phyloP scores from a whole-genome alignment of 2,113 vertebrate species.

The Colinus virginianus region DNA sequence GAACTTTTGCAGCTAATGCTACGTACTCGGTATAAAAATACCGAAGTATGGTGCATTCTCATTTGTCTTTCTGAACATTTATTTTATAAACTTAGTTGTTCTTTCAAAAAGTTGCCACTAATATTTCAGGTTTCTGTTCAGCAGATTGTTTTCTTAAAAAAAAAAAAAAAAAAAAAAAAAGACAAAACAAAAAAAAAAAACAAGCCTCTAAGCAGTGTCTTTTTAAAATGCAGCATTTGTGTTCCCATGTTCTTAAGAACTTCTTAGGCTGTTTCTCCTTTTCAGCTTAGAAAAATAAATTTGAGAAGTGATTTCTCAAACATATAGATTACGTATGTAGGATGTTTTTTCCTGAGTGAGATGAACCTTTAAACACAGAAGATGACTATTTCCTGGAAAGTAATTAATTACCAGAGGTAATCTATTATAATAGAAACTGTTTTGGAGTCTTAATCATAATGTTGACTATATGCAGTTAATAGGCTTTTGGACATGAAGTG shows the following conservation, averaged over 20 bases:
- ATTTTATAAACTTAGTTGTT: not conserved
- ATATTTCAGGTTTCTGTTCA: not conserved
- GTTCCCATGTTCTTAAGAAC: not conserved
- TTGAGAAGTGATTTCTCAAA: not conserved
- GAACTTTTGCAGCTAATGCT: not conserved
- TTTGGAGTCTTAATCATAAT: slow-evolving; percentile 24
- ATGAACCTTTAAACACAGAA: not conserved
- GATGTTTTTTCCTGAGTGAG: not conserved
- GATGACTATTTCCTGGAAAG: not conserved
- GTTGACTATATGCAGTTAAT: slow-evolving; percentile 12
- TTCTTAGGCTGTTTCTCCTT: not conserved
- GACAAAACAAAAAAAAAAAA: not conserved
- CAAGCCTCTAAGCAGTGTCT: not conserved
- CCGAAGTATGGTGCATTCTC: not conserved
- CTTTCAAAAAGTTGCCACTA: not conserved
- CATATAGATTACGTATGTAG: not conserved
- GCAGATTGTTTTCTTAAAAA: not conserved
- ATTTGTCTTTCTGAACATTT: not conserved
- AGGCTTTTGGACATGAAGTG: slow-evolving; percentile 36
- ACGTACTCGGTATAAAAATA: fast-evolving
- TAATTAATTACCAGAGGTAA: slow-evolving; percentile 9
- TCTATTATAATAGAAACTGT: not conserved
- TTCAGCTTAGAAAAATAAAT: not conserved
- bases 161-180: not conserved
- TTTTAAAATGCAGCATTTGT: not conserved